Evolutionary conservation across 2,113 vertebrate genomes (phyloP).

Genomic region (Edolisoma coerulescens): DNA sequence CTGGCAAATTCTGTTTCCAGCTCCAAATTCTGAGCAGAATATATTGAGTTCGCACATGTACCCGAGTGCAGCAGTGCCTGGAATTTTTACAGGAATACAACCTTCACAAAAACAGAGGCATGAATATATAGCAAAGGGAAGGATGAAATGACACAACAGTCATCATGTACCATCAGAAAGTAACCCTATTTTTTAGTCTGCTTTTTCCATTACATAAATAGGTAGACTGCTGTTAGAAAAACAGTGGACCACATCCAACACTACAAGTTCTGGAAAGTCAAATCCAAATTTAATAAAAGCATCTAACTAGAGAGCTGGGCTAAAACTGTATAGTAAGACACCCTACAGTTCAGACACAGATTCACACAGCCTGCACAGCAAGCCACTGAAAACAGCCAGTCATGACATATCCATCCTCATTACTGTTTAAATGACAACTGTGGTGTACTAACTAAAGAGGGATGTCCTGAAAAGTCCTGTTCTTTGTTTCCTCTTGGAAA

Average conservation of each 20-base stretch:
- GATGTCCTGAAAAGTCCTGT: not conserved
- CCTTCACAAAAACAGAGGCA: constrained; percentile 2
- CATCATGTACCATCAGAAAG: not conserved
- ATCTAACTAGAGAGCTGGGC: not conserved
- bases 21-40: constrained; percentile 27
- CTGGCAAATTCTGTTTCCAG: not conserved
- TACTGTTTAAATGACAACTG: not conserved
- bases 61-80: not conserved
- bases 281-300: not conserved
- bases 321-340: not conserved
- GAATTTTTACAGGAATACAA: constrained; percentile 7
- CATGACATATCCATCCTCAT: not conserved
- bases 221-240: not conserved
- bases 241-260: not conserved
- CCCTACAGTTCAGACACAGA: not conserved
- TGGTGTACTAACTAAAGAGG: not conserved
- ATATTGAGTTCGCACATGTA: not conserved
- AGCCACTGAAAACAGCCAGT: not conserved
- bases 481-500: not conserved
- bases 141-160: not conserved
- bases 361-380: not conserved
- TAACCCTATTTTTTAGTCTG: not conserved
- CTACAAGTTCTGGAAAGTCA: not conserved
- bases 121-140: not conserved
- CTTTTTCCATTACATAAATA: not conserved